Evolutionary conservation across 2,888 invertebrate species (phyloP).

Genomic region (Zonitis immaculata): DNA sequence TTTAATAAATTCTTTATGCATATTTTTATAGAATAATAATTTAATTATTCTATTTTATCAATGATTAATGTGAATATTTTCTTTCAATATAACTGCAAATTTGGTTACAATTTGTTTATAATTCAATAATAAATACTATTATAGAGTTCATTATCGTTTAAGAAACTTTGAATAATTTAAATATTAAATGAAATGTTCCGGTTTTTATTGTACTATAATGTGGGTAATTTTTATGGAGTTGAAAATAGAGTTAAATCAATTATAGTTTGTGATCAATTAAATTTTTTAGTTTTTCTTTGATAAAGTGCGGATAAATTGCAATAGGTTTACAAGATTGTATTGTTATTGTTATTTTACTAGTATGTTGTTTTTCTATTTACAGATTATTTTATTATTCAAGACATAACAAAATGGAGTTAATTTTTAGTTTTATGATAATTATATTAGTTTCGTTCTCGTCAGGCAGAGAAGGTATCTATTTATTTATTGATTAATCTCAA

Average conservation of each 20-base stretch:
- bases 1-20: background rate
- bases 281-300: background rate
- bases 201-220: background rate
- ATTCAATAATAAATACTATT: background rate
- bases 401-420: conserved; percentile 27
- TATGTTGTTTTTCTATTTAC: conserved; percentile 19
- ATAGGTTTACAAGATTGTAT: background rate
- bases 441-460: conserved; percentile 12
- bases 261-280: background rate
- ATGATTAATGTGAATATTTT: background rate
- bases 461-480: conserved; percentile 15
- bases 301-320: background rate
- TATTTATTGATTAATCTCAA: background rate
- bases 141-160: background rate
- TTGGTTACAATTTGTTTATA: background rate
- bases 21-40: background rate
- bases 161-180: background rate
- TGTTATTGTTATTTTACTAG: background rate
- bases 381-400: conserved; percentile 22
- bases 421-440: conserved; percentile 13
- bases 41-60: background rate
- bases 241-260: background rate
- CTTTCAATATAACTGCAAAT: background rate
- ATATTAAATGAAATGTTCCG: background rate
- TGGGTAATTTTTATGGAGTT: background rate